phyloP scores from a whole-genome alignment of 2,888 invertebrate species.

The Spisula subtruncata region DNA sequence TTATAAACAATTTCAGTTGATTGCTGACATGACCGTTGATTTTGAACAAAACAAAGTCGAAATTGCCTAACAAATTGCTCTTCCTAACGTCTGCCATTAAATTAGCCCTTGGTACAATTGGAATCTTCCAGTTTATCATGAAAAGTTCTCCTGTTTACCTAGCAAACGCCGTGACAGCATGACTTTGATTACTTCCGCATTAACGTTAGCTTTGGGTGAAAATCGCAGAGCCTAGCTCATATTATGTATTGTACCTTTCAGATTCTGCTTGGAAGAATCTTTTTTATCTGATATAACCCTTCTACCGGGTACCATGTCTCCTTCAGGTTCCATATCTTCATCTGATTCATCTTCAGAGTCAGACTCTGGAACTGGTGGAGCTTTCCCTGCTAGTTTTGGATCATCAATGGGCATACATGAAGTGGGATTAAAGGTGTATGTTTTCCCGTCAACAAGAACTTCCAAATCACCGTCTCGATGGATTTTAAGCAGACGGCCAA shows the following conservation, averaged over 20 bases:
- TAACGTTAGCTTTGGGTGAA: no score
- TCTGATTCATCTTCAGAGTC: conserved; percentile 38
- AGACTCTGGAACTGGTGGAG: conserved; percentile 56
- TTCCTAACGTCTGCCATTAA: no score
- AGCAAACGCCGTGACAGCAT: no score
- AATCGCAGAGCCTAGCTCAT: no score
- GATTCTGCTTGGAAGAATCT: conserved; percentile 30
- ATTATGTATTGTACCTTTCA: conserved; percentile 52
- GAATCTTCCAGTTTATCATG: no score
- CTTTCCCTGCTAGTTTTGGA: conserved; percentile 29
- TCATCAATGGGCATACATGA: conserved; percentile 59
- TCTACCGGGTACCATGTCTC: conserved; percentile 61
- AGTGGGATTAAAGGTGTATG: conserved; percentile 62
- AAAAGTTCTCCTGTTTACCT: no score
- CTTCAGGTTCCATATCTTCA: conserved; percentile 30
- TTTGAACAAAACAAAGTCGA: no score
- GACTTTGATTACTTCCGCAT: no score
- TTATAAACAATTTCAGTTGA: no score
- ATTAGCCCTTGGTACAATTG: no score
- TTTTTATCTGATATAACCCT: conserved; percentile 25
- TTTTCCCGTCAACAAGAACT: conserved; percentile 55
- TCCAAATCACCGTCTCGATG: conserved; percentile 69
- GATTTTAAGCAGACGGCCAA: conserved; percentile 69
- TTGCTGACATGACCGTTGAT: no score
- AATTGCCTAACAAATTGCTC: no score